Base-by-base conservation (phyloP, 2,797 vertebrate species). In the Pseudomugil gertrudae region DNA sequence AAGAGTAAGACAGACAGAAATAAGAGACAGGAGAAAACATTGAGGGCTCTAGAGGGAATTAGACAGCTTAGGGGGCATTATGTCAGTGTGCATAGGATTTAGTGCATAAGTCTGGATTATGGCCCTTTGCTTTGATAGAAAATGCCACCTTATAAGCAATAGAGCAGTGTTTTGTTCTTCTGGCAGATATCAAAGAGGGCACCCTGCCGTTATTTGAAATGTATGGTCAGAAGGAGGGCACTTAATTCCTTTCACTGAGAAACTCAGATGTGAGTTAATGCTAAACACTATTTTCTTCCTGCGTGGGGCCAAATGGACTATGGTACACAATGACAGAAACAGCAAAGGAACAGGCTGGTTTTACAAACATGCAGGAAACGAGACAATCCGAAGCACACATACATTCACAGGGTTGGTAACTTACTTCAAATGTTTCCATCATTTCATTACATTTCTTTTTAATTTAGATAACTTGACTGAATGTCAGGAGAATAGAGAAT, bases 51-150 rank as follows among this genome's bases (percentile, higher is more conserved):
- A 74, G 82, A 83, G 89, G 90, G 92, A 94, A 94, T 95, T 94
- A 94, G 91, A 84, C 89, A 94, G 89, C 91, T 94, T 94, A 94
- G 85, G 84, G 92, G 91, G 93, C 93, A 94, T 94, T 94, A 94
- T 94, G 92, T 93, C 92, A 94, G 92, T 93, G 90, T 94, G 93
- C 92, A 93, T 88, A 89, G 90, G 93, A 92, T 95, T 94, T 93
- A 90, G 89, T 68, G 84, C 84, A 90, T 91, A 94, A 94, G 40
- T 91, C 87, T 78, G 93, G 93, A 94, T 94, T 93, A 94, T 78
- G 92, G 89, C 89, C 92, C 89, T 92, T 92, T 86, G 79, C 91
- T 93, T 93, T 93, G 91, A 93, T 92, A 87, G 89, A 85, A 92
- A 89, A 91, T 87, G 85, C 87, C 90, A 91, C 90, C 83, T 89